phyloP scores from a whole-genome alignment of 2,113 vertebrate genomes.

The Rattus rattus region DNA sequence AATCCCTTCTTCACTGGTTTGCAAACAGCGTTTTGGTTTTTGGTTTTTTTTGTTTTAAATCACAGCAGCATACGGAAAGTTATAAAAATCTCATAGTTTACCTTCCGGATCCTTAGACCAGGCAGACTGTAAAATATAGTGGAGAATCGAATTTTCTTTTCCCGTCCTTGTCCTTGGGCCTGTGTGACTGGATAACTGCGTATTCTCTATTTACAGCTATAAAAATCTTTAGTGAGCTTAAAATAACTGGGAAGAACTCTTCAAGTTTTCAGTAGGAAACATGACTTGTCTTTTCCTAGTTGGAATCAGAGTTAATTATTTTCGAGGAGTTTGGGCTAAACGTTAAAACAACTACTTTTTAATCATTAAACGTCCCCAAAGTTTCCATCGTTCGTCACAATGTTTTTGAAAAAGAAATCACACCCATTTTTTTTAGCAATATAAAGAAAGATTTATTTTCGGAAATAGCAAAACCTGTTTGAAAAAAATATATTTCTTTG shows the following conservation, averaged over 20 bases:
- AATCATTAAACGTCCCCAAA: not conserved
- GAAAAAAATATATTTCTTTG: slow-evolving; percentile 89
- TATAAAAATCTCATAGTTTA: not conserved
- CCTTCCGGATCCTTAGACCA: not conserved
- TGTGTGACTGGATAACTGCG: not conserved
- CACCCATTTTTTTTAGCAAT: slow-evolving; percentile 75
- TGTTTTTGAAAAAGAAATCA: slow-evolving; percentile 46
- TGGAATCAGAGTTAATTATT: not conserved
- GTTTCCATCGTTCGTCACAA: not conserved
- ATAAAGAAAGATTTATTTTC: slow-evolving; percentile 88
- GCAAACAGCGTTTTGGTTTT: not conserved
- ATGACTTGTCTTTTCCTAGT: not conserved
- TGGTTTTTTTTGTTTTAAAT: not conserved
- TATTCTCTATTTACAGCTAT: not conserved
- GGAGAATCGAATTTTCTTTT: not conserved
- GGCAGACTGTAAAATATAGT: not conserved
- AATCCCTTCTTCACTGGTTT: not conserved
- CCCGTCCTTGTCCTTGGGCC: not conserved
- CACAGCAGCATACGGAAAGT: not conserved
- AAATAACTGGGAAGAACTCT: slow-evolving; percentile 2
- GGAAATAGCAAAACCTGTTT: slow-evolving; percentile 87
- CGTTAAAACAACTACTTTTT: not conserved
- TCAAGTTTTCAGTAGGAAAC: not conserved
- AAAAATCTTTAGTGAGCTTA: slow-evolving; percentile 1
- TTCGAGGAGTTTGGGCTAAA: not conserved